A percentile compares a stretch with the other conserved stretches of the same genome.
Conservation (phyloP, 2,797 vertebrate species). For the Emys orbicularis region DNA sequence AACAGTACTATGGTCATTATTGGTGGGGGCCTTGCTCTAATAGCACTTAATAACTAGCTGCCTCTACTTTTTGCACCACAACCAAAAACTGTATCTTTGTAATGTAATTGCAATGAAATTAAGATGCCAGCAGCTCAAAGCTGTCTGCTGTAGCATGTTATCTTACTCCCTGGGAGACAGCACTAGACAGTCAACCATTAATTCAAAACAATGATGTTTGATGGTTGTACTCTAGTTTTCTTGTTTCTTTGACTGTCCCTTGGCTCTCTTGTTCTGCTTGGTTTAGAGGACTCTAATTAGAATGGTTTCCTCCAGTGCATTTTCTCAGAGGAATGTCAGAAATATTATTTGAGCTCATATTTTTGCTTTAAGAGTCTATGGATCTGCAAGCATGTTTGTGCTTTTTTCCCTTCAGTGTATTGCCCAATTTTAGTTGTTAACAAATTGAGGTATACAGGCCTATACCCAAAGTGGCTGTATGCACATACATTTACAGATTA, state of each 20-base stretch:
- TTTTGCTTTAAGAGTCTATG: neutral
- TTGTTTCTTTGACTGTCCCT: constrained; percentile 6
- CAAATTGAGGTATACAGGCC: neutral
- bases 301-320: neutral
- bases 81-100: neutral
- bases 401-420: constrained; percentile 17
- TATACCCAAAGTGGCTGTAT: neutral
- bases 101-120: neutral
- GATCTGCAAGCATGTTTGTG: neutral
- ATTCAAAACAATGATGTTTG: neutral
- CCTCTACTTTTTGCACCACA: neutral
- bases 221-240: neutral
- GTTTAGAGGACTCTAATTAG: constrained; percentile 5
- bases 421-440: neutral
- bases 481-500: neutral
- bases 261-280: neutral
- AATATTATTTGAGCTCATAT: neutral
- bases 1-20: neutral
- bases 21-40: neutral
- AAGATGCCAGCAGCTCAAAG: neutral
- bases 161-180: neutral
- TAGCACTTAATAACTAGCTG: neutral
- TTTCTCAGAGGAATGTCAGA: neutral
- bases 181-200: neutral
- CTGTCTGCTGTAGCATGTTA: neutral